phyloP scores from a whole-genome alignment of 2,888 invertebrate species.

The Sminthurides aquaticus region DNA sequence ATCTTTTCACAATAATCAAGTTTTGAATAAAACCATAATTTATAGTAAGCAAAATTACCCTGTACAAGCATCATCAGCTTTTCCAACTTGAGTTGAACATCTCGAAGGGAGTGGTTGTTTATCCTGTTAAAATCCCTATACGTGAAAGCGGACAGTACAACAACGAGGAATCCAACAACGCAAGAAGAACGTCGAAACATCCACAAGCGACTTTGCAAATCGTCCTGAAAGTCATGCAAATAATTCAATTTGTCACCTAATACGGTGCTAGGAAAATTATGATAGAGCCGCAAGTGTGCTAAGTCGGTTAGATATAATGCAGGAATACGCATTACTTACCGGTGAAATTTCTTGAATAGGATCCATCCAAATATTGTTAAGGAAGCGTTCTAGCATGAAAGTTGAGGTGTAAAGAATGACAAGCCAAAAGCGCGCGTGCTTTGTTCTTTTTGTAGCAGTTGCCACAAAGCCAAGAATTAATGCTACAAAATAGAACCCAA shows the following conservation, averaged over 20 bases:
- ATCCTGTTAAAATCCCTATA: conserved; percentile 20
- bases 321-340: conserved; percentile 21
- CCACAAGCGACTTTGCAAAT: conserved; percentile 20
- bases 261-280: too few species aligned
- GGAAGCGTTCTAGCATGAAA: conserved; percentile 50
- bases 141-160: conserved; percentile 12
- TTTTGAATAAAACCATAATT: background rate
- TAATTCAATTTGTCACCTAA: background rate
- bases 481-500: conserved; percentile 55
- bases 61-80: conserved; percentile 25
- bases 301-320: background rate
- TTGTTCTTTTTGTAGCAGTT: conserved; percentile 54
- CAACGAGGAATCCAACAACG: conserved; percentile 11
- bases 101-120: conserved; percentile 25
- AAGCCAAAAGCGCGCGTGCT: conserved; percentile 53
- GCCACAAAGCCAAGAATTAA: conserved; percentile 53
- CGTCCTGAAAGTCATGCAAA: conserved; percentile 22
- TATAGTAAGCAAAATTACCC: conserved; percentile 17
- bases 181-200: conserved; percentile 15
- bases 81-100: conserved; percentile 16
- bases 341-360: conserved; percentile 21
- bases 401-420: conserved; percentile 52
- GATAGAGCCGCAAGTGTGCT: too few species aligned
- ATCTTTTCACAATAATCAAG: background rate
- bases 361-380: conserved; percentile 24